Evolutionary conservation across 2,888 invertebrate genomes (phyloP), one percentile per base, ranked within the genome.

Genomic region (Neria commutata): DNA sequence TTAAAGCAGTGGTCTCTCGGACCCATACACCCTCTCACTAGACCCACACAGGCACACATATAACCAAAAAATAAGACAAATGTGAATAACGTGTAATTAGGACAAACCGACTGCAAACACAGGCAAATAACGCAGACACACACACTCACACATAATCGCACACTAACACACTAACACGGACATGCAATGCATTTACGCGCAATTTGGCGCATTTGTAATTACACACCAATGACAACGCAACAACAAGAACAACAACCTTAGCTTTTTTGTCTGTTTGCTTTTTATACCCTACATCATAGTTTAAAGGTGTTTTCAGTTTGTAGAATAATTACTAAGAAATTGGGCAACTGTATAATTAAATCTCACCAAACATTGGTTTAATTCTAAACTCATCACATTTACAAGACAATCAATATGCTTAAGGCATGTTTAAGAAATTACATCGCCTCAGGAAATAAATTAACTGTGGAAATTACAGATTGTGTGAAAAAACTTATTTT

Each of bases 31-130:
- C 6, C 29, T 6, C 29, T 29, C 29, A 29, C 11, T 29, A 29
- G 11, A 37, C 16, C 8, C 6, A 14, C n/a, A 37, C 14, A 42
- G 5, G 14, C 42, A 17, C 19, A 4, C 42, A 14, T 42, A n/a
- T n/a, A n/a, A n/a, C n/a, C n/a, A n/a, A n/a, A n/a, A n/a, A n/a
- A n/a, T n/a, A n/a, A n/a, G n/a, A n/a, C 19, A 42, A 42, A 42
- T 42, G 42, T 14, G 42, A 42, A 19, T 19, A 19, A 19, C 42
- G 21, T 42, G 42, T 21, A 42, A 50, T 29, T 33, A 29, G 3
- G 3, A 50, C 2, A 50, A 23, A 33, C 33, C 17, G 61, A 59
- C 66, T 49, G 56, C 58, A 61, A 61, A 58, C 60, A 56, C 25
- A 53, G 42, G 5, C 47, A 26, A 16, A 47, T 10, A n/a, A 19